Percentiles rank a stretch among this genome's conserved stretches.
These are phyloP conservation scores for Zaprionus kolodkinae DNA, from an alignment of 1,140 invertebrate genomes.

Conservation along the genomic window DNA sequence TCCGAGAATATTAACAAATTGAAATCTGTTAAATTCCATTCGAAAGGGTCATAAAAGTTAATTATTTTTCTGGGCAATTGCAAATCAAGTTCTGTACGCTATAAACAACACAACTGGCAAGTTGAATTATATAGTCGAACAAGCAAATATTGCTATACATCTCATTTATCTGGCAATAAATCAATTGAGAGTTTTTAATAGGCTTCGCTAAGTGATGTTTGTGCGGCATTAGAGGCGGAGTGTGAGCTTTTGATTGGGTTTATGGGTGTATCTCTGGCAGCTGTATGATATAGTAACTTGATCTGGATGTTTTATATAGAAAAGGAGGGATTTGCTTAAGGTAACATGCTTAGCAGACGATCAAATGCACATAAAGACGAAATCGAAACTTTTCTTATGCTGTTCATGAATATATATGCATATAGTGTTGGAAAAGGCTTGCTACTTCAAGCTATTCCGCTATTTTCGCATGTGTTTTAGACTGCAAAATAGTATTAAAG, in stretches of 20 bases:
- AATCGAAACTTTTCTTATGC: not conserved
- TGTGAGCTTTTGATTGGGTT: not conserved
- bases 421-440: not conserved
- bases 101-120: not conserved
- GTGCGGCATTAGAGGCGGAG: not conserved
- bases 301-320: not conserved
- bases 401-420: not conserved
- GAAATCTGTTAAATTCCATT: conserved; percentile 24
- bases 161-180: conserved; percentile 1
- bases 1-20: conserved; percentile 8
- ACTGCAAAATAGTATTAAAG: no score
- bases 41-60: conserved; percentile 19
- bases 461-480: no score
- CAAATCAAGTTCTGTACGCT: conserved; percentile 15
- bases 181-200: conserved; percentile 3
- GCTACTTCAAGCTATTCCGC: not conserved
- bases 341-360: no score
- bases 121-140: conserved; percentile 1
- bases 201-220: not conserved
- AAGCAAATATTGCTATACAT: conserved; percentile 4
- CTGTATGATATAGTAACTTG: not conserved
- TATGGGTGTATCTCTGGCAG: not conserved
- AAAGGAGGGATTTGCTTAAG: no score
- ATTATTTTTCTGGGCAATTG: not conserved
- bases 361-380: not conserved